A percentile compares a stretch with the other conserved stretches of the same genome.
Conservation (phyloP, 2,113 vertebrate genomes). For the Zonotrichia leucophrys region DNA sequence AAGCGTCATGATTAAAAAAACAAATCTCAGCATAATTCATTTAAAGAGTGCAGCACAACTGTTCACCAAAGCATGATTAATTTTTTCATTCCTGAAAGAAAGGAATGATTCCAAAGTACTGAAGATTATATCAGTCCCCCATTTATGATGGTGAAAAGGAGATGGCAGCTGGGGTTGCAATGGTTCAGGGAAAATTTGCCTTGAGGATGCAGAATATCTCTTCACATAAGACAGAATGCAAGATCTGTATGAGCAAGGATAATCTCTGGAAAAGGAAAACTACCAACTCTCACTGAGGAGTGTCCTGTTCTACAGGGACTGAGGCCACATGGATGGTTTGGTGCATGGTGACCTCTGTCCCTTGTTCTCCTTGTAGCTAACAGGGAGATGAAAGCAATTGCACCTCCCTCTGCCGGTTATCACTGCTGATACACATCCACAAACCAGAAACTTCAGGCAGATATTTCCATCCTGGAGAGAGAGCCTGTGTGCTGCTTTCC, state of each 20-base stretch:
- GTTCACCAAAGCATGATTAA: not conserved
- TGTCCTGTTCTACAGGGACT: not conserved
- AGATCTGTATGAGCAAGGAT: fast-evolving
- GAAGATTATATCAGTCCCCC: not conserved
- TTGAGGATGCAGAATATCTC: not conserved
- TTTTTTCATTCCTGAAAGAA: not conserved
- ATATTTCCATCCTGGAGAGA: not conserved
- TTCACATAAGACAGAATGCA: not conserved
- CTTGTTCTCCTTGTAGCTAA: not conserved
- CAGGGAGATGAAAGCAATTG: not conserved
- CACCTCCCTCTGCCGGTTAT: not conserved
- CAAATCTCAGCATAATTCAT: not conserved
- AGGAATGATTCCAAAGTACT: not conserved
- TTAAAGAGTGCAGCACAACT: not conserved
- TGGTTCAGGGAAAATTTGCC: not conserved
- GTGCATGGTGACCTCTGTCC: not conserved
- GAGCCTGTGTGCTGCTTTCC: not conserved
- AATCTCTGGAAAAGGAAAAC: not conserved
- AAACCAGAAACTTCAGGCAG: not conserved
- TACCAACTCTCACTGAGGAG: not conserved
- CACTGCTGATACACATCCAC: not conserved
- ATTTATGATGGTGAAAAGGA: not conserved
- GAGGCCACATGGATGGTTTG: not conserved
- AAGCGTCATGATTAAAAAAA: not conserved
- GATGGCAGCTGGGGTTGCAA: not conserved